These are phyloP conservation scores for Rhinoderma darwinii DNA, from an alignment of 2,113 vertebrate genomes.

Conservation along the genomic window DNA sequence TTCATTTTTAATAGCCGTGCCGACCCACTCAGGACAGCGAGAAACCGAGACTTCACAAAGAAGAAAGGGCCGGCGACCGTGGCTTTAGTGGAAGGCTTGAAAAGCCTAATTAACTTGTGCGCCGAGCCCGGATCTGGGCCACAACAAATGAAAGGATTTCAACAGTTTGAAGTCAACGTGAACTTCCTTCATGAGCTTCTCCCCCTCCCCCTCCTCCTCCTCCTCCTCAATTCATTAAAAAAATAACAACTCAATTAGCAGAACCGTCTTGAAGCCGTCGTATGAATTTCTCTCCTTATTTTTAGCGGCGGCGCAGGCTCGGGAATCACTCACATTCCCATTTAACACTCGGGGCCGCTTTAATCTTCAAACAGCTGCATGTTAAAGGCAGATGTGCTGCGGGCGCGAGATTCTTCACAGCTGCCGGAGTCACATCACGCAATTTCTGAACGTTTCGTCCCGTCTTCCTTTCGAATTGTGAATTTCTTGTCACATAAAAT, in stretches of 20 bases:
- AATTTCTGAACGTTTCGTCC: constrained; percentile 8
- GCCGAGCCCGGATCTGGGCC: constrained; percentile 35
- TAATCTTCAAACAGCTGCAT: constrained; percentile 51
- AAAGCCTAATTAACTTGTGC: constrained; percentile 48
- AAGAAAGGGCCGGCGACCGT: constrained; percentile 15
- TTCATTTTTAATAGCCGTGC: constrained; percentile 25
- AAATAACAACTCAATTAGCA: constrained; percentile 53
- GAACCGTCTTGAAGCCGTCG: background rate
- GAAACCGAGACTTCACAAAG: constrained; percentile 15
- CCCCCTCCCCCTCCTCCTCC: background rate
- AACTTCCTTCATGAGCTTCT: constrained; percentile 39
- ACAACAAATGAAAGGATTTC: constrained; percentile 51
- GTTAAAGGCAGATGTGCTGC: constrained; percentile 35
- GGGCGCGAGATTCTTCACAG: constrained; percentile 15
- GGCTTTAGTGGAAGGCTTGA: constrained; percentile 37
- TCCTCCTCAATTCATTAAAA: constrained; percentile 33
- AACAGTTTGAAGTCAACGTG: constrained; percentile 36
- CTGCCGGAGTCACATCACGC: constrained; percentile 35
- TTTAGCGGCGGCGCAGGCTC: background rate
- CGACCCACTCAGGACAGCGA: constrained; percentile 47
- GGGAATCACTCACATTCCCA: constrained; percentile 27
- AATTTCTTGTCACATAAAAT: constrained; percentile 6
- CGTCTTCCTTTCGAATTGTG: constrained; percentile 2
- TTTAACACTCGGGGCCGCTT: constrained; percentile 38
- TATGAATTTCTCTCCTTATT: constrained; percentile 6